phyloP scores from a whole-genome alignment of 2,113 vertebrate genomes.

The Passer domesticus region DNA sequence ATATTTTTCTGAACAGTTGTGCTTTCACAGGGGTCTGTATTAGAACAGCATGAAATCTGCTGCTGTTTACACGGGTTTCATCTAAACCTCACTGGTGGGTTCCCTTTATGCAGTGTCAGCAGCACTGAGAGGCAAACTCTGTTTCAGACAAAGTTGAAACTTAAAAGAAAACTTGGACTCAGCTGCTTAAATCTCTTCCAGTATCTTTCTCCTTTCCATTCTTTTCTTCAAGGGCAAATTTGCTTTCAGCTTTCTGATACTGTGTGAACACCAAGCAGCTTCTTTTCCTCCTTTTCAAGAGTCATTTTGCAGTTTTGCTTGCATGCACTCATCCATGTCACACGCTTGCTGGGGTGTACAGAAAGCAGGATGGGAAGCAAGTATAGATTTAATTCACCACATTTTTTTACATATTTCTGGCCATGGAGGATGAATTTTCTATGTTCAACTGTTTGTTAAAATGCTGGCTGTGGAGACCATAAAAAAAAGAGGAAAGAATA shows the following conservation, averaged over 20 bases:
- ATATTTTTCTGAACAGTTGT: slow-evolving; percentile 42
- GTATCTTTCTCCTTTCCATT: neutral
- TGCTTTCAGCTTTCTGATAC: neutral
- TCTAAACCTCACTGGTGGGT: slow-evolving; percentile 45
- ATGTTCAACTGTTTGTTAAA: neutral
- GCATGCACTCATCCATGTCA: rapidly evolving
- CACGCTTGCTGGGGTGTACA: neutral
- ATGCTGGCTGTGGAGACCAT: neutral
- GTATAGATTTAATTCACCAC: neutral
- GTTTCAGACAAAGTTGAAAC: slow-evolving; percentile 13
- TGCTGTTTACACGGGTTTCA: slow-evolving; percentile 56
- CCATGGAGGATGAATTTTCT: neutral
- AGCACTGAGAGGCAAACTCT: slow-evolving; percentile 51
- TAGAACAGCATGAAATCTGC: slow-evolving; percentile 69
- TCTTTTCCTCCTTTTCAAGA: neutral
- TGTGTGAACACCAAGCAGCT: neutral
- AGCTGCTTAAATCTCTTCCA: neutral
- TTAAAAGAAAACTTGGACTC: slow-evolving; percentile 14
- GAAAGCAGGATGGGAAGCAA: neutral
- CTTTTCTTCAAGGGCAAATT: neutral
- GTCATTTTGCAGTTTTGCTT: neutral
- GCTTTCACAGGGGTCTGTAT: slow-evolving; percentile 58
- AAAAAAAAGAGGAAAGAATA: neutral
- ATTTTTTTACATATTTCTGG: neutral
- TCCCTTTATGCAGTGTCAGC: slow-evolving; percentile 49